phyloP scores from a whole-genome alignment of 2,113 vertebrate species.

The Pyrgilauda ruficollis region DNA sequence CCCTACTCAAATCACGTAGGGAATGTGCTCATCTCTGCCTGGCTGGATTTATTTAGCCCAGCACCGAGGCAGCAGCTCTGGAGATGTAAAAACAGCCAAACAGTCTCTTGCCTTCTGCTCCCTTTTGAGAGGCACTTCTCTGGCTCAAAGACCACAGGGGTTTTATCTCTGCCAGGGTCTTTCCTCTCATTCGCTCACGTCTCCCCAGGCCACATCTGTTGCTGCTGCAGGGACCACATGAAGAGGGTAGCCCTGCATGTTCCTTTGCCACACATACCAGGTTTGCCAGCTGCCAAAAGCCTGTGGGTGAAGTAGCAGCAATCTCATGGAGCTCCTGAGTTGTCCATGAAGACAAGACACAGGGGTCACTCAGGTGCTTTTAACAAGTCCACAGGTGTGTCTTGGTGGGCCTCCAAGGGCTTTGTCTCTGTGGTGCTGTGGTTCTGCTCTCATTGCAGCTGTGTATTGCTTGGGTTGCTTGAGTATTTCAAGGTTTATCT shows the following conservation, averaged over 20 bases:
- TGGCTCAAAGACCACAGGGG: background rate
- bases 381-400: background rate
- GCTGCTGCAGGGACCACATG: background rate
- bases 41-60: background rate
- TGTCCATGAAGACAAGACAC: background rate
- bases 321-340: fast-evolving
- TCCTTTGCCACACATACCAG: fast-evolving
- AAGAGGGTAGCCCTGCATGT: background rate
- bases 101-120: background rate
- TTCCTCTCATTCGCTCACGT: background rate
- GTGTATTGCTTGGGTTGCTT: background rate
- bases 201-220: background rate
- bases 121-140: background rate
- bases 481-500: background rate
- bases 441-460: background rate
- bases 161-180: background rate
- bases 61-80: background rate
- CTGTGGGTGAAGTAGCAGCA: background rate
- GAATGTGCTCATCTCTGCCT: background rate
- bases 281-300: background rate
- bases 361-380: background rate
- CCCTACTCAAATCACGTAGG: fast-evolving
- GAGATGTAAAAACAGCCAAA: background rate
- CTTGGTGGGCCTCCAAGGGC: background rate
- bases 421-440: background rate